phyloP scores from a whole-genome alignment of 2,113 vertebrate genomes.

The Alectura lathami region DNA sequence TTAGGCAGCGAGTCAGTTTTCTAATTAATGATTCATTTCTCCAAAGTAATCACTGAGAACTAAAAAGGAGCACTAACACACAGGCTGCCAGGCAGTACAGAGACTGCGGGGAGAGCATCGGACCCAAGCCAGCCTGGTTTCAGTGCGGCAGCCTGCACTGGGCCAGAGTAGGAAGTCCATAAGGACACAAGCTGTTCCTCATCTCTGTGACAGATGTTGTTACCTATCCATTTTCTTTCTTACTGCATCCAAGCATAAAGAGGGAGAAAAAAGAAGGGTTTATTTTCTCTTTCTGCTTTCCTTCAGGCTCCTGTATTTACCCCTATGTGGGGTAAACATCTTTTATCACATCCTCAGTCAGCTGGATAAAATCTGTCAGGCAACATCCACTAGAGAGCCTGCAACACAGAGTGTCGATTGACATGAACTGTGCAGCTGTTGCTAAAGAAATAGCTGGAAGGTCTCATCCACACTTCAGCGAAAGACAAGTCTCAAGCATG shows the following conservation, averaged over 20 bases:
- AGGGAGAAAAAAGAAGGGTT: not conserved
- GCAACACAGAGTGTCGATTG: not conserved
- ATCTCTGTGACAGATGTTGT: not conserved
- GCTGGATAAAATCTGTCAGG: not conserved
- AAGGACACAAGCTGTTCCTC: not conserved
- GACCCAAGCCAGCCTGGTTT: not conserved
- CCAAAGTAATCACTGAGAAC: not conserved
- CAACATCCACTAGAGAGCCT: not conserved
- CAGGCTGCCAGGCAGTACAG: not conserved
- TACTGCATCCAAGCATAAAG: not conserved
- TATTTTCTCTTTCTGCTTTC: not conserved
- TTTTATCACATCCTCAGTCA: not conserved
- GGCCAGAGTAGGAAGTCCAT: not conserved
- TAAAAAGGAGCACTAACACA: not conserved
- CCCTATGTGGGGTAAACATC: not conserved
- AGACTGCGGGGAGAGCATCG: not conserved
- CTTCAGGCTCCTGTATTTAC: not conserved
- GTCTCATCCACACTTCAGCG: not conserved
- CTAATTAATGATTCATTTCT: not conserved
- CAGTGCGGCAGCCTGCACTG: not conserved
- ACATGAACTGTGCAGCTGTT: not conserved
- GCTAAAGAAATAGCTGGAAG: not conserved
- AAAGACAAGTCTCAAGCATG: not conserved
- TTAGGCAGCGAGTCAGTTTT: not conserved
- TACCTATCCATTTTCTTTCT: not conserved